phyloP scores from a whole-genome alignment of 2,113 vertebrate species.

The Grammomys dolichurus region DNA sequence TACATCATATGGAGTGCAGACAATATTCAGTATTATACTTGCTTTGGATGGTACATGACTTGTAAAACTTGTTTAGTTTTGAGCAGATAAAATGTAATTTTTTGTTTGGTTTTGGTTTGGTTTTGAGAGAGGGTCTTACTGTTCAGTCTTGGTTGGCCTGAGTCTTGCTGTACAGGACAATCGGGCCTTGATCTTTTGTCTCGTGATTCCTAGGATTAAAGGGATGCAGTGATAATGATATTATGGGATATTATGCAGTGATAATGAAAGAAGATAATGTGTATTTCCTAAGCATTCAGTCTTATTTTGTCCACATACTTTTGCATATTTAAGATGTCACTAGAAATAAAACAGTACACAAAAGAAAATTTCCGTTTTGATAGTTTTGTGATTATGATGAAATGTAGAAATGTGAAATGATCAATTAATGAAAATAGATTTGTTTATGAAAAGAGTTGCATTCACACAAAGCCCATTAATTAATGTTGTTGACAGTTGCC shows the following conservation, averaged over 20 bases:
- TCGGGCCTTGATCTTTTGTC: not conserved
- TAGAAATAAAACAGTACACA: conserved; percentile 3
- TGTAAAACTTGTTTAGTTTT: not conserved
- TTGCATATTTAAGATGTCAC: not conserved
- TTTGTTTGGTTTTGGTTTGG: not conserved
- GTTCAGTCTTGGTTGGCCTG: not conserved
- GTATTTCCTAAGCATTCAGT: not conserved
- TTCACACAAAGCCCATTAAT: not conserved
- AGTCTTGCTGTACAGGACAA: not conserved
- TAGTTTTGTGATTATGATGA: not conserved
- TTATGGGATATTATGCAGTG: not conserved
- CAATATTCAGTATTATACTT: not conserved
- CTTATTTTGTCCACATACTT: not conserved
- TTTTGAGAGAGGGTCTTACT: not conserved
- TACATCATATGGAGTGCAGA: not conserved
- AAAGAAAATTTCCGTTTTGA: not conserved
- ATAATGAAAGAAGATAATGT: not conserved
- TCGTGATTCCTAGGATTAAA: not conserved
- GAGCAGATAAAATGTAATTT: not conserved
- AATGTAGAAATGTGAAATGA: not conserved
- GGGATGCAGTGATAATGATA: not conserved
- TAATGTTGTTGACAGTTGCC: not conserved
- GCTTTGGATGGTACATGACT: not conserved
- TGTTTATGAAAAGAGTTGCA: not conserved
- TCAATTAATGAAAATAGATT: not conserved